phyloP scores from a whole-genome alignment of 2,888 invertebrate genomes.

The Clistopyga incitator region DNA sequence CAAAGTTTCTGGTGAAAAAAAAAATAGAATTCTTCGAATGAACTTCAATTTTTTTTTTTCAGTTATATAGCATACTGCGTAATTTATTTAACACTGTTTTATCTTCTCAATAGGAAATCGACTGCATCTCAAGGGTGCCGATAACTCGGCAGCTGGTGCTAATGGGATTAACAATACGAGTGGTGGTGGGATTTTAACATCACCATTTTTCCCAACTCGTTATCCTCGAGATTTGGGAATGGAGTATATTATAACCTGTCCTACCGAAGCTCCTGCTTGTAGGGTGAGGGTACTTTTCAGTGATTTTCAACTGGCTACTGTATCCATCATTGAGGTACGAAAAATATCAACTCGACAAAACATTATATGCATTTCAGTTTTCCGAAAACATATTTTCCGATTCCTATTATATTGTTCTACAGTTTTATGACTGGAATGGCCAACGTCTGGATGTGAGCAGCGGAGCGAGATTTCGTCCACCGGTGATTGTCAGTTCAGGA shows the following conservation, averaged over 20 bases:
- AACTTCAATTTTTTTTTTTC: no score
- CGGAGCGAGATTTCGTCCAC: slow-evolving; percentile 89
- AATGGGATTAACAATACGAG: slow-evolving; percentile 78
- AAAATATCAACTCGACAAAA: neutral
- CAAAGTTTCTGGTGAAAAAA: no score
- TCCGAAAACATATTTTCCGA: neutral
- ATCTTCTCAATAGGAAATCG: slow-evolving; percentile 85
- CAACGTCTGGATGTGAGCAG: slow-evolving; percentile 88
- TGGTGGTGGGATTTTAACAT: slow-evolving; percentile 86
- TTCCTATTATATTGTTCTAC: slow-evolving; percentile 54
- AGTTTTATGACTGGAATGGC: slow-evolving; percentile 90
- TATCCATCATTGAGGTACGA: slow-evolving; percentile 88
- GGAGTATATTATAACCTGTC: slow-evolving; percentile 88
- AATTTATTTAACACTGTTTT: neutral
- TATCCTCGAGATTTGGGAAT: slow-evolving; percentile 89
- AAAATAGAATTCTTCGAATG: no score
- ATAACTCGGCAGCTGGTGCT: slow-evolving; percentile 71
- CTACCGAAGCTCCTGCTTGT: slow-evolving; percentile 85
- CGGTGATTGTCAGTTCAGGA: slow-evolving; percentile 88
- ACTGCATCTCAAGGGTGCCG: slow-evolving; percentile 78
- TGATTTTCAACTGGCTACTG: slow-evolving; percentile 88
- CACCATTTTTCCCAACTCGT: slow-evolving; percentile 89
- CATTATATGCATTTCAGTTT: no score
- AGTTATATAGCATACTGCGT: no score
- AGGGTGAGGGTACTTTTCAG: slow-evolving; percentile 88